Percentiles rank a stretch among this genome's conserved stretches.
Evolutionary conservation across 2,113 vertebrate species (phyloP).

Genomic region (Cromileptes altivelis): DNA sequence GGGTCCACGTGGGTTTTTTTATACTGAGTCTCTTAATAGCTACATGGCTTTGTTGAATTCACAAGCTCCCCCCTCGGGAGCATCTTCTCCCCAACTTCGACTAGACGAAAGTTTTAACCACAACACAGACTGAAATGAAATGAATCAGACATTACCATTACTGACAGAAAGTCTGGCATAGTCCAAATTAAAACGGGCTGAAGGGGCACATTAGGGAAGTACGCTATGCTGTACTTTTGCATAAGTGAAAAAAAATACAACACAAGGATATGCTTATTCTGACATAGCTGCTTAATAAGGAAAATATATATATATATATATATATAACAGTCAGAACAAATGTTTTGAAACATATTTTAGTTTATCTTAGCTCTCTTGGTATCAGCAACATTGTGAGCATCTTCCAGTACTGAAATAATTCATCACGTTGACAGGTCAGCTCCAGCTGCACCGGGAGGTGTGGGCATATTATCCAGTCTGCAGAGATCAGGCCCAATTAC

Average conservation of each 20-base stretch:
- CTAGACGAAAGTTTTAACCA: conserved; percentile 46
- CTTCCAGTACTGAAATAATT: conserved; percentile 42
- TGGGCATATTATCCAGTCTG: conserved; percentile 32
- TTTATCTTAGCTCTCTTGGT: conserved; percentile 56
- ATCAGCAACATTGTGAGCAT: conserved; percentile 45
- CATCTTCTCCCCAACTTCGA: conserved; percentile 32
- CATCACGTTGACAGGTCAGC: conserved; percentile 38
- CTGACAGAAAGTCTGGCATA: conserved; percentile 49
- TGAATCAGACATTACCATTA: conserved; percentile 45
- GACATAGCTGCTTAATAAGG: conserved; percentile 58
- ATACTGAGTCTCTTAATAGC: conserved; percentile 45
- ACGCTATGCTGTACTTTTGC: conserved; percentile 53
- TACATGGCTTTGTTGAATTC: conserved; percentile 55
- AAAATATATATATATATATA: conserved; percentile 44
- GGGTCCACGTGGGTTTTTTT: conserved; percentile 43
- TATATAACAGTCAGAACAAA: conserved; percentile 73
- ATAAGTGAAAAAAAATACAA: conserved; percentile 47
- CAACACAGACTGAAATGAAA: conserved; percentile 48
- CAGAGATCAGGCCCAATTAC: conserved; percentile 29
- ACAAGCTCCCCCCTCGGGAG: conserved; percentile 27
- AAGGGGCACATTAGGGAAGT: conserved; percentile 28
- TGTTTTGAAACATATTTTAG: conserved; percentile 53
- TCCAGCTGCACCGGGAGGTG: conserved; percentile 30
- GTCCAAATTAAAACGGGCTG: conserved; percentile 41
- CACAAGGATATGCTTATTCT: conserved; percentile 22